phyloP scores from a whole-genome alignment of 2,888 invertebrate species.

The Timandra comae region DNA sequence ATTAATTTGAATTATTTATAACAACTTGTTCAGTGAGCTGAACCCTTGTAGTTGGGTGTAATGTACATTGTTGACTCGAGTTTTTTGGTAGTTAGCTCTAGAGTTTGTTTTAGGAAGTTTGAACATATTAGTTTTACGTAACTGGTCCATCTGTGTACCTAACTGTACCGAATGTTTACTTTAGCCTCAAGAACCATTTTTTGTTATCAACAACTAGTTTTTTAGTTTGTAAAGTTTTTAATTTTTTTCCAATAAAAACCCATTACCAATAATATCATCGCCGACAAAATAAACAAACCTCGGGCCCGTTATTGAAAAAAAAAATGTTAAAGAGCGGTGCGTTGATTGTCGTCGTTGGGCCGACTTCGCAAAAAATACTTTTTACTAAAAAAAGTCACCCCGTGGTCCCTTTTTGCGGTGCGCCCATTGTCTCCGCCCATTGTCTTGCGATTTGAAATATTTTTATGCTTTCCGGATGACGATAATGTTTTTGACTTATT shows the following conservation, averaged over 20 bases:
- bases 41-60: no score
- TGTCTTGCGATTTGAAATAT: conserved; percentile 73
- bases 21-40: no score
- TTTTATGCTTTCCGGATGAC: conserved; percentile 74
- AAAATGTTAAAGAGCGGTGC: conserved; percentile 54
- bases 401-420: conserved; percentile 61
- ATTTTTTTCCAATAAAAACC: conserved; percentile 38
- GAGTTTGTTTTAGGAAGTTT: no score
- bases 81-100: no score
- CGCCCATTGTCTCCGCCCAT: conserved; percentile 68
- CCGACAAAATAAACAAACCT: conserved; percentile 66
- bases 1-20: no score
- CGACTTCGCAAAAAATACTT: conserved; percentile 60
- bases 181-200: conserved; percentile 2
- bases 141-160: no score
- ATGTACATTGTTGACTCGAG: no score
- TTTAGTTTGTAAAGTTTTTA: conserved; percentile 18
- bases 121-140: no score
- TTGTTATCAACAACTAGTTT: conserved; percentile 3
- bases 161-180: conserved; percentile 5
- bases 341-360: conserved; percentile 62
- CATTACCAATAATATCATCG: conserved; percentile 51
- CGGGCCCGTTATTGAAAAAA: conserved; percentile 64
- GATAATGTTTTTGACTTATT: conserved; percentile 70
- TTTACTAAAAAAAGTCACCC: conserved; percentile 43